phyloP scores from a whole-genome alignment of 1,140 invertebrate species.

The Hesperophylax magnus region DNA sequence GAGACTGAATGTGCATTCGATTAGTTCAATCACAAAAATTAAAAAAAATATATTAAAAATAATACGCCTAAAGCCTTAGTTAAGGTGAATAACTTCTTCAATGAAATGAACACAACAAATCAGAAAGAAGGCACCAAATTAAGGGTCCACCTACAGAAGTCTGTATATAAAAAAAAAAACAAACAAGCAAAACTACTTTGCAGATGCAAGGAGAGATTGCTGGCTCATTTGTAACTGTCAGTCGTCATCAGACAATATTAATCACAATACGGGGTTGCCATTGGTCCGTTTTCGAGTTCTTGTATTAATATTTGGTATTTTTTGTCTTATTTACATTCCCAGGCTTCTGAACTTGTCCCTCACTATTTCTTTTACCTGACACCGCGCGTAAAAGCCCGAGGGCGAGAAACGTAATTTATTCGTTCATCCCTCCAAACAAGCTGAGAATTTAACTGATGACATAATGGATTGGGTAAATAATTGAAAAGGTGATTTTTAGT shows the following conservation, averaged over 20 bases:
- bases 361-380: not conserved
- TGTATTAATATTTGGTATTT: not conserved
- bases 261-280: conserved; percentile 42
- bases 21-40: too few species aligned
- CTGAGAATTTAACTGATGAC: too few species aligned
- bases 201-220: conserved; percentile 47
- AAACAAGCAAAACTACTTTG: conserved; percentile 27
- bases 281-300: not conserved
- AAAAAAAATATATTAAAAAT: too few species aligned
- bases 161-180: not conserved
- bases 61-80: too few species aligned
- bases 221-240: conserved; percentile 56
- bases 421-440: too few species aligned
- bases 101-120: not conserved
- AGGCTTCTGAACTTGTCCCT: conserved; percentile 7
- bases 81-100: too few species aligned
- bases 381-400: not conserved
- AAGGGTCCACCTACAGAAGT: too few species aligned
- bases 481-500: too few species aligned
- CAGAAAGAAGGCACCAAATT: not conserved
- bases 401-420: too few species aligned
- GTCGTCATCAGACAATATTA: conserved; percentile 52
- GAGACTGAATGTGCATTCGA: too few species aligned
- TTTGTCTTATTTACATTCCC: conserved; percentile 27
- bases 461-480: too few species aligned